Percentiles rank a stretch among this genome's conserved stretches.
These are phyloP conservation scores for Lobophora halterata DNA, from an alignment of 2,888 invertebrate species.

Conservation along the genomic window DNA sequence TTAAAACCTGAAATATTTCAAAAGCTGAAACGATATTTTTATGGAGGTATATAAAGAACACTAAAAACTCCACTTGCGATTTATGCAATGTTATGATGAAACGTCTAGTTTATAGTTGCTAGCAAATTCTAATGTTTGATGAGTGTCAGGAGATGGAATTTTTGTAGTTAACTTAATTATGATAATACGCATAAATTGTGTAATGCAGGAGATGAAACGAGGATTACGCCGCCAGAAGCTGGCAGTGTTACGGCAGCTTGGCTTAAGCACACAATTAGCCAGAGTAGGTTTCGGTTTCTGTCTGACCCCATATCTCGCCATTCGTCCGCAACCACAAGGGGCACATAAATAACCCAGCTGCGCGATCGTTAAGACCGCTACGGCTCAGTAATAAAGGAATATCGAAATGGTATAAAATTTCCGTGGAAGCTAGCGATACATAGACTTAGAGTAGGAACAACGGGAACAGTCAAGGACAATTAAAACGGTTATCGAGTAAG, in stretches of 20 bases:
- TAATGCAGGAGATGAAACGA: slow-evolving; percentile 34
- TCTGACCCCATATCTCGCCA: slow-evolving; percentile 71
- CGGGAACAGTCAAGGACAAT: slow-evolving; percentile 65
- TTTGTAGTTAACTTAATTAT: too few relatives aligned
- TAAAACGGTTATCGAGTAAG: slow-evolving; percentile 69
- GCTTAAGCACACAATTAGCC: slow-evolving; percentile 75
- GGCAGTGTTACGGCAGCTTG: slow-evolving; percentile 59
- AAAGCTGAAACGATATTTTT: background rate
- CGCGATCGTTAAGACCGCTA: slow-evolving; percentile 78
- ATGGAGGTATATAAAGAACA: too few relatives aligned
- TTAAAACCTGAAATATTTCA: slow-evolving; percentile 82
- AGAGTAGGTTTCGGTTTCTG: slow-evolving; percentile 68
- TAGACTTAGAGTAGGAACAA: slow-evolving; percentile 62
- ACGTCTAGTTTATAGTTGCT: too few relatives aligned
- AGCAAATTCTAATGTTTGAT: too few relatives aligned
- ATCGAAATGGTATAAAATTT: slow-evolving; percentile 81
- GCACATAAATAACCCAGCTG: slow-evolving; percentile 78
- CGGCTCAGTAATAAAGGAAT: slow-evolving; percentile 81
- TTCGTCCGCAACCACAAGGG: slow-evolving; percentile 77
- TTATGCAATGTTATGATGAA: slow-evolving; percentile 1
- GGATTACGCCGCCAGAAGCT: slow-evolving; percentile 61
- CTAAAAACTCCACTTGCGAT: background rate
- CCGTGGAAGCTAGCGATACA: slow-evolving; percentile 72
- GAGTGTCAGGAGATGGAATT: too few relatives aligned
- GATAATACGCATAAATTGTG: too few relatives aligned